Conservation (phyloP, 2,797 vertebrate genomes). For the Tympanoctomys barrerae region DNA sequence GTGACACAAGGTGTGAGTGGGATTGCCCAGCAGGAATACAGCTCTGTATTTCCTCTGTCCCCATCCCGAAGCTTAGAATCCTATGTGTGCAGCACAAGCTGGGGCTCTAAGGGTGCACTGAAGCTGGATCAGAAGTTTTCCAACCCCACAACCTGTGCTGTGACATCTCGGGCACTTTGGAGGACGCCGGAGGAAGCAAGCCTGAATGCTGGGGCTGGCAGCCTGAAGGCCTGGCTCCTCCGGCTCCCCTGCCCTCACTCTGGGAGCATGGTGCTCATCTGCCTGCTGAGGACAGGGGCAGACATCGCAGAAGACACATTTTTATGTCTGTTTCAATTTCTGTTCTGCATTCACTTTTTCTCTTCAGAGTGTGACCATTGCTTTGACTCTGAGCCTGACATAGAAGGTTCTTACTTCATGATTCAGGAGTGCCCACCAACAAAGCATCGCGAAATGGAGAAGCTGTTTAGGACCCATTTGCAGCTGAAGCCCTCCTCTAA, state of each 20-base stretch:
- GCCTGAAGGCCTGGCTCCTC: neutral
- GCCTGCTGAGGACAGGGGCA: neutral
- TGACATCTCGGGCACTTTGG: neutral
- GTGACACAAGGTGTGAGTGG: neutral
- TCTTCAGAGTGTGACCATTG: neutral
- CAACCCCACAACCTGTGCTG: neutral
- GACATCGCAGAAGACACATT: neutral
- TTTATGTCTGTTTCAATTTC: neutral
- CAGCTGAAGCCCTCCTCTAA: neutral
- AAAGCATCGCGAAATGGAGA: neutral
- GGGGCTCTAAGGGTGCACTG: neutral
- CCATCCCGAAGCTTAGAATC: neutral
- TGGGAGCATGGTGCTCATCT: too few relatives aligned
- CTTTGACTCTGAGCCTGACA: neutral
- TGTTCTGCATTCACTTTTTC: neutral
- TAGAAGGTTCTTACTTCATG: neutral
- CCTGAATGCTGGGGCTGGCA: neutral
- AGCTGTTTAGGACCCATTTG: neutral
- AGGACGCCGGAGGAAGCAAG: neutral
- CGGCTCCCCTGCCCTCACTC: neutral
- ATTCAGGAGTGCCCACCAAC: neutral
- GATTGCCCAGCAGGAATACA: neutral
- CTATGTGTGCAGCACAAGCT: neutral
- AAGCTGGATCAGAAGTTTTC: neutral
- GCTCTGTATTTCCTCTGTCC: neutral